phyloP scores from a whole-genome alignment of 2,113 vertebrate genomes.

The Gnathonemus longibarbis region DNA sequence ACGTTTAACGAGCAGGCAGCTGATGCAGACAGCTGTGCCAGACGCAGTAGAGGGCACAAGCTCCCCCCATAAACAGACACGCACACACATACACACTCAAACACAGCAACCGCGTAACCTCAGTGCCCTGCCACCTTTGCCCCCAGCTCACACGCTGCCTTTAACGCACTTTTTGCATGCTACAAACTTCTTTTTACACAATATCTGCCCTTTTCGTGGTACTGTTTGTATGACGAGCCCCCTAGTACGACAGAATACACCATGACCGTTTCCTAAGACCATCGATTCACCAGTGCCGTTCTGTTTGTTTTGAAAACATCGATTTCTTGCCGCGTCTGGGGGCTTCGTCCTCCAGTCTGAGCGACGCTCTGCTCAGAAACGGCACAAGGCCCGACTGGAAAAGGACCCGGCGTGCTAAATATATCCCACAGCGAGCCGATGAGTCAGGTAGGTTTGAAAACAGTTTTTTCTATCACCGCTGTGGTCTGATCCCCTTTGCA shows the following conservation, averaged over 20 bases:
- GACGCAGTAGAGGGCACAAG: slow-evolving; percentile 38
- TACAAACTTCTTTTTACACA: slow-evolving; percentile 1
- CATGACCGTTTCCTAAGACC: neutral
- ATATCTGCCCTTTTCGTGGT: neutral
- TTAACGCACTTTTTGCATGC: neutral
- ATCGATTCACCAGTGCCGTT: neutral
- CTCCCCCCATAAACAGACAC: neutral
- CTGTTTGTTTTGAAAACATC: neutral
- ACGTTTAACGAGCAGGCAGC: slow-evolving; percentile 58
- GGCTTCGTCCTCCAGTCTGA: slow-evolving; percentile 3
- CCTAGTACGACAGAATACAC: neutral
- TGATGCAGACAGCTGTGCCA: slow-evolving; percentile 53
- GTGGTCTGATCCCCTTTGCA: neutral
- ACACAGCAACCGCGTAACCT: slow-evolving; percentile 31
- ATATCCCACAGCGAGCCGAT: slow-evolving; percentile 42
- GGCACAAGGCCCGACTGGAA: slow-evolving; percentile 40
- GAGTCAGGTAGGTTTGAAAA: slow-evolving; percentile 49
- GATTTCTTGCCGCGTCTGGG: neutral
- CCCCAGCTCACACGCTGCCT: neutral
- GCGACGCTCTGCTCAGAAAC: neutral
- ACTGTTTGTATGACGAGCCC: neutral
- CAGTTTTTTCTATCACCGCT: neutral
- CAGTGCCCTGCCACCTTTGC: neutral
- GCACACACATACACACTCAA: slow-evolving; percentile 9
- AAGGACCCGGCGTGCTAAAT: slow-evolving; percentile 50